These are phyloP conservation scores for Scaptomyza graminum DNA, from an alignment of 1,140 invertebrate genomes.

Conservation along the genomic window DNA sequence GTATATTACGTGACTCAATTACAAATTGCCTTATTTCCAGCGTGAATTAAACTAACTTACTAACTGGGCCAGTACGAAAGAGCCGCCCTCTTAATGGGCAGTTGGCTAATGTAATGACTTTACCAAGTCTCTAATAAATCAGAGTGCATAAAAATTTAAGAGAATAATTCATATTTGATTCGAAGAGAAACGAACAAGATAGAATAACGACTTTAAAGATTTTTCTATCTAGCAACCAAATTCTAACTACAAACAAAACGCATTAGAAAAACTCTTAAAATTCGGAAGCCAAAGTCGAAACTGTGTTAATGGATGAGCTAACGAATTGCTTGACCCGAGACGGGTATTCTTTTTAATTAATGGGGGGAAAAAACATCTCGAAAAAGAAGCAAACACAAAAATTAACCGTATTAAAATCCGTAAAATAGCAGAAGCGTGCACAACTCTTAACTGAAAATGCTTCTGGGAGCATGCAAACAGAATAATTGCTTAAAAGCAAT, in stretches of 20 bases:
- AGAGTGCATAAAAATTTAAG: too few relatives aligned
- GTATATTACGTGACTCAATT: conserved; percentile 74
- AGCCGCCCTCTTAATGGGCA: not conserved
- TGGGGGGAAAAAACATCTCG: not conserved
- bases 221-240: too few relatives aligned
- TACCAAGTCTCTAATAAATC: not conserved
- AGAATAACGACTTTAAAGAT: too few relatives aligned
- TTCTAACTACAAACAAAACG: too few relatives aligned
- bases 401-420: conserved; percentile 3
- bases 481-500: conserved; percentile 46
- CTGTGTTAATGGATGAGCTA: not conserved
- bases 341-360: not conserved
- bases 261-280: not conserved
- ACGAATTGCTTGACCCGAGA: not conserved
- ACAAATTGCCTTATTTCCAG: conserved; percentile 68
- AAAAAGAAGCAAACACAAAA: too few relatives aligned
- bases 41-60: not conserved
- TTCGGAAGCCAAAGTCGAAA: not conserved
- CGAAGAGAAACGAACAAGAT: too few relatives aligned
- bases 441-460: conserved; percentile 9
- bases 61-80: not conserved
- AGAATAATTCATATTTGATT: too few relatives aligned
- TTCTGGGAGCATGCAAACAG: conserved; percentile 30
- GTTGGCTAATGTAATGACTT: not conserved
- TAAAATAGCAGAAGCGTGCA: not conserved